Base-by-base conservation (phyloP, 2,797 vertebrate species). In the Pseudomugil tenellus region DNA sequence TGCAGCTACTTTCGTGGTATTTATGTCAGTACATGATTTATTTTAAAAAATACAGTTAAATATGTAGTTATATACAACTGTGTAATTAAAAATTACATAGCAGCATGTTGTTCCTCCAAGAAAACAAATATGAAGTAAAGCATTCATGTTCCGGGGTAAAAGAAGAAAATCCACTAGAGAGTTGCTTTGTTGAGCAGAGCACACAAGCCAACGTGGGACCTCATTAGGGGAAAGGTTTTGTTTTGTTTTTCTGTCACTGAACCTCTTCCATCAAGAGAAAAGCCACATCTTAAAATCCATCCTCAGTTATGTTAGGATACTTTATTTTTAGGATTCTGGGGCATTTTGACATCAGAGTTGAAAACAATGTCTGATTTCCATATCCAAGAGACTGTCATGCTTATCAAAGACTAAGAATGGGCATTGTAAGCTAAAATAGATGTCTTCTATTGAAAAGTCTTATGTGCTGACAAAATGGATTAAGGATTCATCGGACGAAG, bases 211-310 rank as follows among this genome's bases (percentile, higher is more conserved):
- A 43, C 81, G 5, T 48, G 88, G 87, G 87, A 91, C 41, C 87
- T 91, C 84, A 87, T 90, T 90, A 90, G 56, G 29, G 19, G 23
- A 63, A 71, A 67, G 35, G 58, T 57, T 63, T 70, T 59, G 25
- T 75, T 68, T 74, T 76, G 49, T 46, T 77, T 67, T 68, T 55
- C 8, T 52, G 61, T 23, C 57, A 1, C 9, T 41, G 68, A 59
- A 59, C 60, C 21, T 48, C 69, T 77, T 62, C 63, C 64, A 53
- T 65, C 59, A 70, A 58, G n/a, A 69, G 28, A n/a, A 41, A 69
- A 3, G 55, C 21, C 39, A 37, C 66, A 63, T 70, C 51, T 67
- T 62, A 59, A 63, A 66, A 76, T 60, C 48, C 9, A 32, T 54
- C 71, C 76, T 72, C 54, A 51, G 76, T 76, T 48, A 17, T 1